phyloP scores from a whole-genome alignment of 2,797 vertebrate species.

The Tadarida brasiliensis region DNA sequence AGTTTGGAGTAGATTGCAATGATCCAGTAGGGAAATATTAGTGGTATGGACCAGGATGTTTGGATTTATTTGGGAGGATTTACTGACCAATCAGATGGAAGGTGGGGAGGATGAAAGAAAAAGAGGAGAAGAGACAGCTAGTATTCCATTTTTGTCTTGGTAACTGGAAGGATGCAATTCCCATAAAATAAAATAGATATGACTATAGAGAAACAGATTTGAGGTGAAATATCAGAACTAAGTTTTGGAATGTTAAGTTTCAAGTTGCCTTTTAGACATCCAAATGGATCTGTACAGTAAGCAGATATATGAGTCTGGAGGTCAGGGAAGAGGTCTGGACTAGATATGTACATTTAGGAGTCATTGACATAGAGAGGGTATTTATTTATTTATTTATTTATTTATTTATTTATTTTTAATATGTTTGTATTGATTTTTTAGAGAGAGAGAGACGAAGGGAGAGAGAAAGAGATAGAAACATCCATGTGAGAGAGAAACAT shows the following conservation, averaged over 20 bases:
- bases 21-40: neutral
- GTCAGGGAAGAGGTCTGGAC: neutral
- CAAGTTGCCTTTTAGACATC: neutral
- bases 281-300: neutral
- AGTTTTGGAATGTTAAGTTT: conserved; percentile 3
- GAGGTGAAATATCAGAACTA: neutral
- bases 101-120: neutral
- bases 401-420: no score
- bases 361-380: neutral
- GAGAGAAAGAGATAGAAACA: no score
- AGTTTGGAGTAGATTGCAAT: neutral
- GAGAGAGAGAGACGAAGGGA: no score
- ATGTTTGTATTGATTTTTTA: no score
- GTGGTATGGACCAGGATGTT: neutral
- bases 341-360: neutral
- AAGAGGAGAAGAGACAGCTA: neutral
- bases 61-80: neutral
- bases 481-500: no score
- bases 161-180: neutral
- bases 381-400: no score
- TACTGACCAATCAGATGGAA: neutral
- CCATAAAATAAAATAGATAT: neutral
- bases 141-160: neutral
- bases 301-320: neutral
- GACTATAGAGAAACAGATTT: neutral